Conservation (phyloP, 2,113 vertebrate species). For the Scopus umbretta region DNA sequence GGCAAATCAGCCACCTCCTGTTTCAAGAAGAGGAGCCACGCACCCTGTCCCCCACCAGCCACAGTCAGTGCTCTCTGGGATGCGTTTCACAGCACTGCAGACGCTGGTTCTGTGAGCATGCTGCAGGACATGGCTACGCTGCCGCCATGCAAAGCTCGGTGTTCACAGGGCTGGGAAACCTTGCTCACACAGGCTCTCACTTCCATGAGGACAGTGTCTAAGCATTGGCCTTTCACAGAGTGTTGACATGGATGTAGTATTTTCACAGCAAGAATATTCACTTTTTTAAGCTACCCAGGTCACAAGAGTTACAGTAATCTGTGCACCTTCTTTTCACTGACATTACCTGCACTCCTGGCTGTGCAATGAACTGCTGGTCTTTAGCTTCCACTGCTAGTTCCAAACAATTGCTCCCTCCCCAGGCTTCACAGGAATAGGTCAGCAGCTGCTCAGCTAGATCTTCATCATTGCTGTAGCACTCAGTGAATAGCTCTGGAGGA, state of each 20-base stretch:
- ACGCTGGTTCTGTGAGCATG: not conserved
- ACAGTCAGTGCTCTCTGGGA: not conserved
- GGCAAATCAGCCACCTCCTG: not conserved
- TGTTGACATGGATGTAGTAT: not conserved
- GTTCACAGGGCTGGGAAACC: not conserved
- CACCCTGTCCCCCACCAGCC: too few species aligned
- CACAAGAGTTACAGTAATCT: not conserved
- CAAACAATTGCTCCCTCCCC: conserved; percentile 89
- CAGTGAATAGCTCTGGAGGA: conserved; percentile 81
- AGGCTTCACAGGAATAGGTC: conserved; percentile 83
- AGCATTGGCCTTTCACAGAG: not conserved
- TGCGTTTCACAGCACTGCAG: not conserved
- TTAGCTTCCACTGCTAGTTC: conserved; percentile 90
- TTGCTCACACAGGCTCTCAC: rapidly evolving
- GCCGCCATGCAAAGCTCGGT: rapidly evolving
- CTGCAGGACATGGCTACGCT: not conserved
- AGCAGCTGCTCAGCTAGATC: conserved; percentile 86
- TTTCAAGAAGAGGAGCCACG: not conserved
- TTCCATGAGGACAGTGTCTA: not conserved
- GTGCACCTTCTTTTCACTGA: not conserved
- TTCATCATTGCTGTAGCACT: conserved; percentile 83
- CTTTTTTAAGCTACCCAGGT: not conserved
- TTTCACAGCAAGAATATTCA: not conserved
- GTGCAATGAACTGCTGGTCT: conserved; percentile 89
- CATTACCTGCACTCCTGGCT: conserved; percentile 91